phyloP scores from a whole-genome alignment of 2,888 invertebrate species.

The Drymonia ruficornis region DNA sequence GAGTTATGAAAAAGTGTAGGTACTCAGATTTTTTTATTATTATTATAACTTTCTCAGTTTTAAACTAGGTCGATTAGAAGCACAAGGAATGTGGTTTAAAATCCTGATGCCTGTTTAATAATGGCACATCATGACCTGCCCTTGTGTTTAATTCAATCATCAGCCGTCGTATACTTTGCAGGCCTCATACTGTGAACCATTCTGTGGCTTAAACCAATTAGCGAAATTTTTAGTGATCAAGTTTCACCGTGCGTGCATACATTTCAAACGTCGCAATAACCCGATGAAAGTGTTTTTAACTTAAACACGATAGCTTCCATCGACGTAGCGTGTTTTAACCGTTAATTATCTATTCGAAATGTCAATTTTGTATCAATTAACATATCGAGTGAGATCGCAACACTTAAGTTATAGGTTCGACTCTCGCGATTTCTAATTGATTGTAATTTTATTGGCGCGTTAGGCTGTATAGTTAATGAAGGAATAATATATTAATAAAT shows the following conservation, averaged over 20 bases:
- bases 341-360: slow-evolving; percentile 3
- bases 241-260: slow-evolving; percentile 1
- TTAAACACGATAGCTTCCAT: slow-evolving; percentile 1
- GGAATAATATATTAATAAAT: not conserved
- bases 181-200: no score
- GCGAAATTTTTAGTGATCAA: not conserved
- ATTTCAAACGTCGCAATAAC: not conserved
- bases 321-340: slow-evolving; percentile 1
- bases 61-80: no score
- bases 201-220: not conserved
- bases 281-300: slow-evolving; percentile 3
- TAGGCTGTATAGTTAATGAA: not conserved
- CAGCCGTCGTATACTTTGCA: no score
- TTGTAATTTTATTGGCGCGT: not conserved
- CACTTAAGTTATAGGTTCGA: not conserved
- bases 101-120: no score
- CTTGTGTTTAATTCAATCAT: no score
- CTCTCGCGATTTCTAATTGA: slow-evolving; percentile 3
- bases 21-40: no score
- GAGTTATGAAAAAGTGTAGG: no score
- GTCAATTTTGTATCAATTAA: slow-evolving; percentile 4
- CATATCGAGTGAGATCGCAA: slow-evolving; percentile 6
- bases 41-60: no score
- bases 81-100: no score
- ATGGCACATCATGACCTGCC: no score